Base-by-base conservation (phyloP, 2,888 invertebrate genomes). In the Andrena bucephala region DNA sequence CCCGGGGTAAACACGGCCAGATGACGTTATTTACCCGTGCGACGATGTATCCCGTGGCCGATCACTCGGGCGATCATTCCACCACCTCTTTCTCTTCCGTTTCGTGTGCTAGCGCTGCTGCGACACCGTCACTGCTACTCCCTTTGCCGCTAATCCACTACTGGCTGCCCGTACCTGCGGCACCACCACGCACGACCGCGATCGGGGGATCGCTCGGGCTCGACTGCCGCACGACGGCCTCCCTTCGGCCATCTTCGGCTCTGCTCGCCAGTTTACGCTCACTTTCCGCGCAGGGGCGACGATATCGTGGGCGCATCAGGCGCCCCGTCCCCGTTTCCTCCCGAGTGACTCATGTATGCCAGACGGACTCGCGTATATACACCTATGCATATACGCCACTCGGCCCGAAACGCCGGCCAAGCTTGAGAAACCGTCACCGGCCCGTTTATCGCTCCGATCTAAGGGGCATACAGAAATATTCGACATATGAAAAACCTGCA, bases 201-300 rank as follows among this genome's bases (percentile, higher is more conserved):
- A 89, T 84, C 87, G 87, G 87, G 62, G 83, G 84, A 86, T 87
- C 86, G 83, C 87, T 90, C 89, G 75, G 76, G 77, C 87, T 85
- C 82, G 87, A 87, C 87, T 86, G 87, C 74, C 86, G 83, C 77
- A 78, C 84, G 83, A 81, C 74, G 74, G 74, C 62, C 52, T 24
- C 62, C 65, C 70, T 77, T 86, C 87, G 84, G 82, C 71, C 67
- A 59, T 59, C 70, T 79, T 87, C 92, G 90, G 50, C 1, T 5
- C n/a, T 5, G 6, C 42, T 88, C 91, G 91, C 76, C 42, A 8
- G 36, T 82, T 80, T 88, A 83, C 88, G 87, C 85, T 85, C 81
- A 83, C 86, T 86, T 83, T 86, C 83, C 76, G 85, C 83, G 71
- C 90, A 90, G 90, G 72, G 84, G 31, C 85, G 90, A 20, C 63